Evolutionary conservation across 2,888 invertebrate species (phyloP), one percentile per base, ranked within the genome.

Genomic region (Oxycera nigricornis): DNA sequence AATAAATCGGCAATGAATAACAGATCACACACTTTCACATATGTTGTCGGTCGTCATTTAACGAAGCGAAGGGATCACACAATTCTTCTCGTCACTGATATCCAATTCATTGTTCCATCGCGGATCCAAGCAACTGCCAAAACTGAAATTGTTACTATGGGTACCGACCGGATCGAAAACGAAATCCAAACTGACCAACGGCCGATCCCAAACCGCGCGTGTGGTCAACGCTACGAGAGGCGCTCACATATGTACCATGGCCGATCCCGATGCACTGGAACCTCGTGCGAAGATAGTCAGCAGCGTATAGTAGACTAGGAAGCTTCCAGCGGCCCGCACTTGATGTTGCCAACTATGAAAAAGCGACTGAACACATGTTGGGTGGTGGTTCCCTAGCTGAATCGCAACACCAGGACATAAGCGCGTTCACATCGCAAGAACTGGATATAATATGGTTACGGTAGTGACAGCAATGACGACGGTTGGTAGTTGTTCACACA

Each of bases 161-260:
- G 62, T 62, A 31, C 62, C 62, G 73, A 73, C 52, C 73, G 30
- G 65, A 31, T 39, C 55, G 65, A 55, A 73, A 73, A 73, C 73
- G 55, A 65, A 65, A 41, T 52, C 39, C 55, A 39, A 65, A 73
- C 73, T 73, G 67, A 24, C 50, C 73, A 57, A 52, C n/a, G n/a
- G n/a, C 52, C 41, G 41, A 24, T 65, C 24, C 65, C 24, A 22
- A 24, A n/a, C 24, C 11, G 30, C 65, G 22, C 41, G 65, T 65
- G 39, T 65, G 65, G 65, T 65, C 65, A 65, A 22, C 24, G n/a
- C 20, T 20, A 20, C 7, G 1, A 59, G 30, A 59, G 3, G 9
- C 59, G 30, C n/a, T 30, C 59, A 26, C 59, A 59, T 30, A 59
- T 59, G 59, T 30, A 28, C 59, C 30, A 11, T 30, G n/a, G 9